A percentile compares a stretch with the other conserved stretches of the same genome.
Evolutionary conservation across 2,888 invertebrate species (phyloP).

Genomic region (Flexamia atlantica): DNA sequence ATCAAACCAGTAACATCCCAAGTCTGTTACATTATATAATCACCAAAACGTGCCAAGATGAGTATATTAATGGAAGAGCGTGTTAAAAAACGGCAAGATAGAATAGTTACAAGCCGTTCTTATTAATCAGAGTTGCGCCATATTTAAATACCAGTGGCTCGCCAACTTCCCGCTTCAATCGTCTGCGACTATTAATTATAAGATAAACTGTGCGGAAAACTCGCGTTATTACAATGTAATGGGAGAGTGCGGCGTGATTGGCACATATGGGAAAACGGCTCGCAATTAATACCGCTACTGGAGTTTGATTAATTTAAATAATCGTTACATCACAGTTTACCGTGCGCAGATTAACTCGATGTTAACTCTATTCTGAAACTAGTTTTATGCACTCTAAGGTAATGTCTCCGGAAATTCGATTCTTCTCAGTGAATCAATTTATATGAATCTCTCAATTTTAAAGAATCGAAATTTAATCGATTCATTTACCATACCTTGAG

Average conservation of each 20-base stretch:
- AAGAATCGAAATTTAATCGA: too few species aligned
- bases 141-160: conserved; percentile 44
- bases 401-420: too few species aligned
- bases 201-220: conserved; percentile 32
- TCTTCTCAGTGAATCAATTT: too few species aligned
- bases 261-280: neutral
- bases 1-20: too few species aligned
- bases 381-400: too few species aligned
- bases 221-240: neutral
- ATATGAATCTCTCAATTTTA: too few species aligned
- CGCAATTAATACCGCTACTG: neutral
- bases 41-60: neutral
- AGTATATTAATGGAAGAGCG: conserved; percentile 1
- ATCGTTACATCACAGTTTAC: too few species aligned
- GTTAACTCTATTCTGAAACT: too few species aligned
- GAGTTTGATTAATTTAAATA: neutral
- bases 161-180: conserved; percentile 24
- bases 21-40: neutral
- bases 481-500: too few species aligned
- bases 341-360: too few species aligned
- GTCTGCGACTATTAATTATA: neutral
- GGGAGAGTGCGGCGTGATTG: neutral
- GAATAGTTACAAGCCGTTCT: conserved; percentile 15
- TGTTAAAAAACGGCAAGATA: neutral
- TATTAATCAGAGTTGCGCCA: conserved; percentile 18